A percentile compares a stretch with the other conserved stretches of the same genome.
Evolutionary conservation across 2,113 vertebrate species (phyloP).

Genomic region (Phyllopteryx taeniolatus): DNA sequence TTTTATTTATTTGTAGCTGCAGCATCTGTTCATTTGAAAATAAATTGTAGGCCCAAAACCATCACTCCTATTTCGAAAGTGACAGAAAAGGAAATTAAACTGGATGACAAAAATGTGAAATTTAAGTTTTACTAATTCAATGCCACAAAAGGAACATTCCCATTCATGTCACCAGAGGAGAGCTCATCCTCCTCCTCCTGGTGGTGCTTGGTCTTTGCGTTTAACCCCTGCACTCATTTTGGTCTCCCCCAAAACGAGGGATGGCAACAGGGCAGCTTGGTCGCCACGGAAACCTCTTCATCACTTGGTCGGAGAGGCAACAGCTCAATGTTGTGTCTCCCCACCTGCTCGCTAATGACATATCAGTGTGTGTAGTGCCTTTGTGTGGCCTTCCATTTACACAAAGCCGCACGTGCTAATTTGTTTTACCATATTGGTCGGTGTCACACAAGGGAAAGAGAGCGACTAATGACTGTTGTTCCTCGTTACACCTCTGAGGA

Average conservation of each 20-base stretch:
- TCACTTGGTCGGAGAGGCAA: slow-evolving; percentile 56
- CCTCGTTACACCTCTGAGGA: slow-evolving; percentile 22
- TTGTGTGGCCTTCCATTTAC: slow-evolving; percentile 63
- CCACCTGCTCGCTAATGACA: slow-evolving; percentile 71
- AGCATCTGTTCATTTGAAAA: too few species aligned
- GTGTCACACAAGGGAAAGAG: slow-evolving; percentile 31
- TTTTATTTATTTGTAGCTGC: too few species aligned
- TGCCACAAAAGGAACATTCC: background rate
- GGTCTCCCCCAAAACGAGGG: slow-evolving; percentile 36
- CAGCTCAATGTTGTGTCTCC: slow-evolving; percentile 48
- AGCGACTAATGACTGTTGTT: slow-evolving; percentile 40
- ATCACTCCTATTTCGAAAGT: background rate
- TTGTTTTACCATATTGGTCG: slow-evolving; percentile 69
- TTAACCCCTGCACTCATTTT: slow-evolving; percentile 57
- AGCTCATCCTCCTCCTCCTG: background rate
- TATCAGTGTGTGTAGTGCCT: slow-evolving; percentile 64
- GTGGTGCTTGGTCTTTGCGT: slow-evolving; percentile 32
- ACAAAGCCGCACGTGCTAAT: slow-evolving; percentile 68
- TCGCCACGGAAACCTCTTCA: slow-evolving; percentile 69
- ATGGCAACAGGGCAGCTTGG: slow-evolving; percentile 28
- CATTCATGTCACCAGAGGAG: background rate
- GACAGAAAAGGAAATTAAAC: too few species aligned
- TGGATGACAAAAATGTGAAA: background rate
- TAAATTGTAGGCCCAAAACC: too few species aligned
- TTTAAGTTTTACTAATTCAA: background rate